Evolutionary conservation across 2,113 vertebrate species (phyloP).

Genomic region (Meriones unguiculatus): DNA sequence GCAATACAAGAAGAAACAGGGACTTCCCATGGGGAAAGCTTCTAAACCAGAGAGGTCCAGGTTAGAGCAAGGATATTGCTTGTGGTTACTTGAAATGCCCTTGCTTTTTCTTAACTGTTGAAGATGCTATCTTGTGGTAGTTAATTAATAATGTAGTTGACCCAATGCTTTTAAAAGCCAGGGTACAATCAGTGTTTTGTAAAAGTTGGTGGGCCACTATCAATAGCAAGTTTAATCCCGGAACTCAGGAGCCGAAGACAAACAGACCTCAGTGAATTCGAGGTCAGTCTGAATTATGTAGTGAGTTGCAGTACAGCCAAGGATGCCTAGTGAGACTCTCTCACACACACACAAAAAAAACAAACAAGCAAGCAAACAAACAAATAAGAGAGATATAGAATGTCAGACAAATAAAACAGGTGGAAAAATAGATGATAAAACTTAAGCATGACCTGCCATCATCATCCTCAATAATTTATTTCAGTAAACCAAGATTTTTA

Average conservation of each 20-base stretch:
- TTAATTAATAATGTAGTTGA: neutral
- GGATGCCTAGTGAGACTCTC: neutral
- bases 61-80: neutral
- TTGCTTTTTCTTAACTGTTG: neutral
- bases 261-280: neutral
- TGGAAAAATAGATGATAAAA: neutral
- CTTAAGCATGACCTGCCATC: neutral
- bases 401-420: neutral
- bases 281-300: neutral
- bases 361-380: neutral
- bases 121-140: neutral
- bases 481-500: neutral
- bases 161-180: neutral
- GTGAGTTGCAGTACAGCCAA: neutral
- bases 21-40: neutral
- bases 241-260: neutral
- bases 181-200: neutral
- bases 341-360: neutral
- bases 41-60: neutral
- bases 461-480: neutral
- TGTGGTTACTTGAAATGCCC: neutral
- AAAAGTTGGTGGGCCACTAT: neutral
- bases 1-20: neutral
- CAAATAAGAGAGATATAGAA: neutral
- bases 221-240: neutral